phyloP scores from a whole-genome alignment of 2,888 invertebrate genomes.

The Synergus gifuensis region DNA sequence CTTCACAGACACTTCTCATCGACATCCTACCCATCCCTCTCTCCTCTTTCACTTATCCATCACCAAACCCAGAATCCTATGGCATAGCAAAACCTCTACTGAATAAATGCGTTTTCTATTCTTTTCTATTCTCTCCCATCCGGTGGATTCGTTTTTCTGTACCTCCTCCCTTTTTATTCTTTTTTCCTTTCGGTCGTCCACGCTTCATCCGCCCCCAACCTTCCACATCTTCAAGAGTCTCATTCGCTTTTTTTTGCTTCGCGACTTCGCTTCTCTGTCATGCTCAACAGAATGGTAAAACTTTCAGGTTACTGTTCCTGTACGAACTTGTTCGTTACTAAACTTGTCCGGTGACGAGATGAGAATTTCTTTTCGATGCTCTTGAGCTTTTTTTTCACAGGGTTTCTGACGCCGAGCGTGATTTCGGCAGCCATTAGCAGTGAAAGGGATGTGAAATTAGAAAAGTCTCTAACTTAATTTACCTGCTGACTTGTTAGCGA shows the following conservation, averaged over 20 bases:
- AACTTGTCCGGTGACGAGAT: conserved; percentile 23
- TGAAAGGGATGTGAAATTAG: conserved; percentile 65
- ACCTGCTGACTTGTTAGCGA: not conserved
- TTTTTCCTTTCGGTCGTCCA: conserved; percentile 31
- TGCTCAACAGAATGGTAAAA: conserved; percentile 68
- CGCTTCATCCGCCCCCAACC: conserved; percentile 37
- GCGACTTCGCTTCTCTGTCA: conserved; percentile 41
- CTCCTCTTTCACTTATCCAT: not conserved
- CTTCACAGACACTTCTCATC: conserved; percentile 30
- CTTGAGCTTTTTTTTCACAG: not conserved
- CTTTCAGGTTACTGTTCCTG: conserved; percentile 63
- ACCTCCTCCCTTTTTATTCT: conserved; percentile 40
- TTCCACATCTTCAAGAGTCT: conserved; percentile 39
- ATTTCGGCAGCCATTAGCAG: conserved; percentile 62
- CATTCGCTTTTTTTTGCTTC: conserved; percentile 1
- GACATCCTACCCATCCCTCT: conserved; percentile 2
- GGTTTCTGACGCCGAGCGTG: conserved; percentile 28
- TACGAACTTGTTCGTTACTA: conserved; percentile 30
- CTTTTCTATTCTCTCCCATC: conserved; percentile 49
- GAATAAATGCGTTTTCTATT: conserved; percentile 45
- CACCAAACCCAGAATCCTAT: not conserved
- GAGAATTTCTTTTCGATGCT: conserved; percentile 3
- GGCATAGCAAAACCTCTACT: not conserved
- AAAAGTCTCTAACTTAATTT: conserved; percentile 65
- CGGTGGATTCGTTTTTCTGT: conserved; percentile 43